Evolutionary conservation across 2,888 invertebrate species (phyloP).

Genomic region (Electrophaes corylata): DNA sequence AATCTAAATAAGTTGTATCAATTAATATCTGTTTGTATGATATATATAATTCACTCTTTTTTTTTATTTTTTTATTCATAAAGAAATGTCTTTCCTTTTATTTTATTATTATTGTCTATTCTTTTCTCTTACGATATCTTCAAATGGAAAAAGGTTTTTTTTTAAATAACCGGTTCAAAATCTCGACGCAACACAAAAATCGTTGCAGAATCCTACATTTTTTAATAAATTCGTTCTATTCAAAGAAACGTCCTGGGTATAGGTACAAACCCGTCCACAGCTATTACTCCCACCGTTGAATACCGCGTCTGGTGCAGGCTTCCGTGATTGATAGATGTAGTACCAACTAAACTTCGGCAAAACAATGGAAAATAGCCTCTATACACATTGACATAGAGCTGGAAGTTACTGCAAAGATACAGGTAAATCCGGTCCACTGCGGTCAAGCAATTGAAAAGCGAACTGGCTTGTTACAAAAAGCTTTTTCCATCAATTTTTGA

Average conservation of each 20-base stretch:
- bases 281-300: constrained; percentile 32
- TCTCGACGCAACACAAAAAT: not conserved
- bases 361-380: constrained; percentile 23
- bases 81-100: too few relatives aligned
- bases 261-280: constrained; percentile 20
- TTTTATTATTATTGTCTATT: too few relatives aligned
- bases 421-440: constrained; percentile 8
- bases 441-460: constrained; percentile 39
- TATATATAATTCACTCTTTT: too few relatives aligned
- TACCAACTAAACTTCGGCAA: constrained; percentile 3
- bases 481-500: constrained; percentile 41
- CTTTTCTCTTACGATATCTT: not conserved
- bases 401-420: not conserved
- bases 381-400: not conserved
- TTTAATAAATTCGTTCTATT: constrained; percentile 9
- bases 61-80: too few relatives aligned
- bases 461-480: constrained; percentile 37
- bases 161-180: not conserved
- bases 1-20: too few relatives aligned
- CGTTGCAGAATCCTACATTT: not conserved
- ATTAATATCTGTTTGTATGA: too few relatives aligned
- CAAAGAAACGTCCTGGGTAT: constrained; percentile 11
- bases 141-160: too few relatives aligned
- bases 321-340: constrained; percentile 34
- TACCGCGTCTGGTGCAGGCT: constrained; percentile 22